Base-by-base conservation (phyloP, 2,113 vertebrate species). In the Peromyscus maniculatus region DNA sequence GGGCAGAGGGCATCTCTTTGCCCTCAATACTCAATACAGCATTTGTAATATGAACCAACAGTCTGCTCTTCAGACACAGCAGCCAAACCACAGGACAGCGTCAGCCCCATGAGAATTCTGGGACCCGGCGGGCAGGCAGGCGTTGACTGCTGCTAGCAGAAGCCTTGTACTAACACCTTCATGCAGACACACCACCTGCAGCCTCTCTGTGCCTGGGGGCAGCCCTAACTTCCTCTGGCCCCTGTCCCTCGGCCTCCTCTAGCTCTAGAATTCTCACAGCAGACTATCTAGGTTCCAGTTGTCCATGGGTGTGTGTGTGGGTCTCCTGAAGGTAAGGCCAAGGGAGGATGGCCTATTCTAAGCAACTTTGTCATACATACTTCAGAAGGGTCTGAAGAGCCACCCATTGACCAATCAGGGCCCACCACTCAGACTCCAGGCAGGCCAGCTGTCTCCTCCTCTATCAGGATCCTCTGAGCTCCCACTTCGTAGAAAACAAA, bases 11-110 rank as follows among this genome's bases (percentile, higher is more conserved):
- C 13, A 80, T 43, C 87, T 71, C 43, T 89, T 77, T 24, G 55
- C 52, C 59, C 66, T 33, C 1, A 2, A 59, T 24, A 12, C 46
- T 89, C 62, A 79, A 83, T 3, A 19, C 57, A 46, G 71, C 79
- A 75, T 96, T 84, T 88, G 91, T 93, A 69, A 66, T 79, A 79
- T 31, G 46, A 28, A 22, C 66, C 9, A 83, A 87, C n/a, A n/a
- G 31, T 6, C 46, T 67, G 46, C 3, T 66, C 87, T 36, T 31
- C 43, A 39, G 39, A 87, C 13, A 10, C 62, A n/a, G 92, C 22
- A 13, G 49, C 57, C 87, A 66, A 55, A 43, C 22, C 52, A 43
- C 52, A 62, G 90, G 52, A 43, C 12, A 77, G 57, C 24, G 2
- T 31, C 46, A 8, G 67, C 13, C 66, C 46, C 64, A 1, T 0